Evolutionary conservation across 2,113 vertebrate species (phyloP).

Genomic region (Eidolon helvum): DNA sequence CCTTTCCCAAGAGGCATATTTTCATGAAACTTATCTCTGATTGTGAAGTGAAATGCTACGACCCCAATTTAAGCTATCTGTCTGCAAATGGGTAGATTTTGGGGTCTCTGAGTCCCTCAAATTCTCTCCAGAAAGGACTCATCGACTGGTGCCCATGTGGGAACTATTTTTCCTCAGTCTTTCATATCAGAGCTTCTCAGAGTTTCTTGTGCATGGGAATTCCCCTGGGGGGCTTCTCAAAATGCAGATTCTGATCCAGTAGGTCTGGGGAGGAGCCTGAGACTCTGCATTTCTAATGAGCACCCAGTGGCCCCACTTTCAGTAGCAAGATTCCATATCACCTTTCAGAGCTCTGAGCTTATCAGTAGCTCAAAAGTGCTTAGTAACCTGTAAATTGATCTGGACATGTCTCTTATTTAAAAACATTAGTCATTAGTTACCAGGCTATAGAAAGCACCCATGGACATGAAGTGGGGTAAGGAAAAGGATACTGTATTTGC

Average conservation of each 20-base stretch:
- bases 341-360: constrained; percentile 9
- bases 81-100: neutral
- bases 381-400: neutral
- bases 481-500: constrained; percentile 26
- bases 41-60: neutral
- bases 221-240: neutral
- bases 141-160: neutral
- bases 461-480: neutral
- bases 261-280: neutral
- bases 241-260: constrained; percentile 5
- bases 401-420: neutral
- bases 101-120: neutral
- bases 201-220: neutral
- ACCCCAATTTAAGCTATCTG: neutral
- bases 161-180: neutral
- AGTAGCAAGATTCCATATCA: neutral
- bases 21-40: constrained; percentile 17
- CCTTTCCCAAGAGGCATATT: neutral
- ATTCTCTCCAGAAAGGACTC: neutral
- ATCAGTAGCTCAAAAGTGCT: constrained; percentile 11
- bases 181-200: neutral
- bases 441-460: neutral
- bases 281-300: constrained; percentile 20
- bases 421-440: constrained; percentile 28
- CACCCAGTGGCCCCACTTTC: neutral